Conservation (phyloP, 2,797 vertebrate species). For the Hypotaenidia okinawae region DNA sequence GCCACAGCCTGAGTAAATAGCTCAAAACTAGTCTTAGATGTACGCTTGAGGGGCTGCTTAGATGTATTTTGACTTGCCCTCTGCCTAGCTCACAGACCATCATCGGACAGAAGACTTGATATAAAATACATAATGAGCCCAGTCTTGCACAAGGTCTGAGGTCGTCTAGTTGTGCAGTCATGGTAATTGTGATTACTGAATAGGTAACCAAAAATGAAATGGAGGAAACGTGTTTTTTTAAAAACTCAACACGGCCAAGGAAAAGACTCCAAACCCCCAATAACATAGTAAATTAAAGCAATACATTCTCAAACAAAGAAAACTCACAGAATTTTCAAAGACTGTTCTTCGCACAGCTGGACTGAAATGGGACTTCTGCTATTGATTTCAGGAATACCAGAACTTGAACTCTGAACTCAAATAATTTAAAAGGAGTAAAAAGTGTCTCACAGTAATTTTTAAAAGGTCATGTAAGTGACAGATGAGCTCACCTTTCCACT, state of each 20-base stretch:
- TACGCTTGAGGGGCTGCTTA: neutral
- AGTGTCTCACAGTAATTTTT: slow-evolving; percentile 39
- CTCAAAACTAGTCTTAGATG: neutral
- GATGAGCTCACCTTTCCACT: slow-evolving; percentile 26
- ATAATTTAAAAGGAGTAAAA: slow-evolving; percentile 53
- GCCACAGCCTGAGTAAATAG: neutral
- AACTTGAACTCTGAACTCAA: slow-evolving; percentile 43
- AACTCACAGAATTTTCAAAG: neutral
- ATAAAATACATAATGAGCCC: neutral
- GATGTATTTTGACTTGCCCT: neutral
- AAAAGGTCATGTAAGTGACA: slow-evolving; percentile 23
- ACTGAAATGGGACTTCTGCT: slow-evolving; percentile 17
- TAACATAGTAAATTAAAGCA: slow-evolving; percentile 36
- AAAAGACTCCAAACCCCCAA: neutral
- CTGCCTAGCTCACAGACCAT: neutral
- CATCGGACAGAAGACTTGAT: neutral
- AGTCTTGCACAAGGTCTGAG: neutral
- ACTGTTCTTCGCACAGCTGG: slow-evolving; percentile 9
- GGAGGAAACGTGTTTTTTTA: neutral
- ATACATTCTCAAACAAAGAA: neutral
- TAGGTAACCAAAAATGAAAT: neutral
- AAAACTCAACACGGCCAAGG: neutral
- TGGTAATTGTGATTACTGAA: neutral
- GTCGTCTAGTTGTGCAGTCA: neutral
- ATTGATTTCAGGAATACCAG: slow-evolving; percentile 36